These are phyloP conservation scores for Ciconia stormi DNA, from an alignment of 2,113 vertebrate species.

Conservation along the genomic window DNA sequence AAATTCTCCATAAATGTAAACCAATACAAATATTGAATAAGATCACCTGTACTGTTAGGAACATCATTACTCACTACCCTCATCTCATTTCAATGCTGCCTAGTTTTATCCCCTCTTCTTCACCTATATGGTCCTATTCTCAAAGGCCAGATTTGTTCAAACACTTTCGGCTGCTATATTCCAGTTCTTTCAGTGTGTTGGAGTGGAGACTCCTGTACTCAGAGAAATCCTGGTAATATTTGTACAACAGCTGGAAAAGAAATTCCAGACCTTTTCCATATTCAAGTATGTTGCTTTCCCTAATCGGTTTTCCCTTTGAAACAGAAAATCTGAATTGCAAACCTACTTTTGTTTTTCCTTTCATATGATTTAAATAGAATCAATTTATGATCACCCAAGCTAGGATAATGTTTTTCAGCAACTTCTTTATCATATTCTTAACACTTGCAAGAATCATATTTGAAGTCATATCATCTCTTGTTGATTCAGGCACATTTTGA, in stretches of 20 bases:
- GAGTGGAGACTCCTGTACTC: background rate
- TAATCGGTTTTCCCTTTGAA: conserved; percentile 13
- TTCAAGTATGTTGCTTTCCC: background rate
- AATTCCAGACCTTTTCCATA: background rate
- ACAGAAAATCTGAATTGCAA: background rate
- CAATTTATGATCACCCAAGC: background rate
- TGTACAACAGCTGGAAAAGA: background rate
- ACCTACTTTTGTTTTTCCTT: conserved; percentile 16
- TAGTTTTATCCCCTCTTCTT: background rate
- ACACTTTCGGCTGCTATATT: background rate
- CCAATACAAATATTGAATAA: background rate
- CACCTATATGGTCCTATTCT: background rate
- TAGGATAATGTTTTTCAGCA: background rate
- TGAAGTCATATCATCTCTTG: background rate
- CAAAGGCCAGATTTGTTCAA: background rate
- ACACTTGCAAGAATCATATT: background rate
- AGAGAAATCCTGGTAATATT: background rate
- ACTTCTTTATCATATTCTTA: background rate
- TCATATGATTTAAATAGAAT: conserved; percentile 18
- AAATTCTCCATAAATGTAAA: background rate
- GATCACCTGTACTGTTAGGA: background rate
- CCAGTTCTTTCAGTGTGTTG: background rate
- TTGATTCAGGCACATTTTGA: conserved; percentile 13
- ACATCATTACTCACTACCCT: background rate
- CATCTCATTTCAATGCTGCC: background rate